phyloP scores from a whole-genome alignment of 2,888 invertebrate species.

The Dicranocentrus wangi region DNA sequence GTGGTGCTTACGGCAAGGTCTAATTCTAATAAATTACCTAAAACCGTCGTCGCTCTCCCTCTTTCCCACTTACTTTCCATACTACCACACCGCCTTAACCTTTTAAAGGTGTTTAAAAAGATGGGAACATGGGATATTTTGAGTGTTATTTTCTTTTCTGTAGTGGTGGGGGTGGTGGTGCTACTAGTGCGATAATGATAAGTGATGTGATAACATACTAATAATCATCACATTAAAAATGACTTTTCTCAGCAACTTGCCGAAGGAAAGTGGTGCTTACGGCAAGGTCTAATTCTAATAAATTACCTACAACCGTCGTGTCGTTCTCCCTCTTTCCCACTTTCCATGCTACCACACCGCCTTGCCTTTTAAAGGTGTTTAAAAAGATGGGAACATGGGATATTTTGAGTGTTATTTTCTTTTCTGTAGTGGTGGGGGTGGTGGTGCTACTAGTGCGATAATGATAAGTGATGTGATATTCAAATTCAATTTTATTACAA shows the following conservation, averaged over 20 bases:
- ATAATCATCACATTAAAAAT: not conserved
- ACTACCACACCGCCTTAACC: not conserved
- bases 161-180: no score
- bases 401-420: no score
- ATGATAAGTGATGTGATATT: constrained; percentile 8
- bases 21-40: constrained; percentile 14
- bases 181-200: no score
- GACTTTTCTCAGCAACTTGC: constrained; percentile 1
- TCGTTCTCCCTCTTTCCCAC: no score
- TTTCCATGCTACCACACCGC: not conserved
- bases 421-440: no score
- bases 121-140: no score
- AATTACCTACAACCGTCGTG: constrained; percentile 8
- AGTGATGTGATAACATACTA: constrained; percentile 2
- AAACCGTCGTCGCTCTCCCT: no score
- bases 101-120: not conserved
- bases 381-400: no score
- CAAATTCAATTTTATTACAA: constrained; percentile 25
- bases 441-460: no score
- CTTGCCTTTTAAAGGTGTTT: not conserved
- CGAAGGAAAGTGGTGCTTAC: not conserved
- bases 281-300: constrained; percentile 1
- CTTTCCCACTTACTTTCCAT: not conserved
- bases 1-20: not conserved
- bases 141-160: no score